These are phyloP conservation scores for Meghimatium bilineatum DNA, from an alignment of 2,888 invertebrate genomes.

Conservation along the genomic window DNA sequence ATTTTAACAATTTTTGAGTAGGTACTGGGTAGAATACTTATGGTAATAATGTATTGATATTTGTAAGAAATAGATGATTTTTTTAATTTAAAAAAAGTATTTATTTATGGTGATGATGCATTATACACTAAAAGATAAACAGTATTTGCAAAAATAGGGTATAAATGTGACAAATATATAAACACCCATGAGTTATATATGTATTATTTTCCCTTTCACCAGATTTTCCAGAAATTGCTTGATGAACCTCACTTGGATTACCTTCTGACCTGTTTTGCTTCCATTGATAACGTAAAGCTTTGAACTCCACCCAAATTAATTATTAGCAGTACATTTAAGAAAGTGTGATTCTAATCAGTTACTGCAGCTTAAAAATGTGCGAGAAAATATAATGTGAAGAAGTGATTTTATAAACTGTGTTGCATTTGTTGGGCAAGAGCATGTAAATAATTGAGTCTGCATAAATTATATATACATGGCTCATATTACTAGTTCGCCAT, in stretches of 20 bases:
- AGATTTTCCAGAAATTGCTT: background rate
- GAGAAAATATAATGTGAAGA: background rate
- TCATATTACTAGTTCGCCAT: background rate
- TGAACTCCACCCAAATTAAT: background rate
- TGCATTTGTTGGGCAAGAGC: background rate
- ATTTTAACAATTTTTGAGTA: too few species aligned
- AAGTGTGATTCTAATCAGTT: background rate
- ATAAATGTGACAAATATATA: too few species aligned
- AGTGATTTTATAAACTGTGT: background rate
- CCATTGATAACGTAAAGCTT: background rate
- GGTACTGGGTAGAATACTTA: too few species aligned
- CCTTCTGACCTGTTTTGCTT: background rate
- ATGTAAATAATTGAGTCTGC: background rate
- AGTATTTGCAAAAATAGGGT: too few species aligned
- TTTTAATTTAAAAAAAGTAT: too few species aligned
- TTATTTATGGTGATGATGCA: too few species aligned
- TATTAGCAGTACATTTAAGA: background rate
- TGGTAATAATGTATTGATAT: too few species aligned
- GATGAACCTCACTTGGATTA: background rate
- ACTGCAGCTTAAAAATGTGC: background rate
- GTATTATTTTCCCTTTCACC: background rate
- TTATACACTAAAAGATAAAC: too few species aligned
- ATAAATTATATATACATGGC: slow-evolving; percentile 10
- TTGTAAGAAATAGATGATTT: too few species aligned
- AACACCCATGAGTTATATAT: background rate